Percentiles rank a stretch among this genome's conserved stretches.
Conservation (phyloP, 2,797 vertebrate genomes). For the Picus viridis region DNA sequence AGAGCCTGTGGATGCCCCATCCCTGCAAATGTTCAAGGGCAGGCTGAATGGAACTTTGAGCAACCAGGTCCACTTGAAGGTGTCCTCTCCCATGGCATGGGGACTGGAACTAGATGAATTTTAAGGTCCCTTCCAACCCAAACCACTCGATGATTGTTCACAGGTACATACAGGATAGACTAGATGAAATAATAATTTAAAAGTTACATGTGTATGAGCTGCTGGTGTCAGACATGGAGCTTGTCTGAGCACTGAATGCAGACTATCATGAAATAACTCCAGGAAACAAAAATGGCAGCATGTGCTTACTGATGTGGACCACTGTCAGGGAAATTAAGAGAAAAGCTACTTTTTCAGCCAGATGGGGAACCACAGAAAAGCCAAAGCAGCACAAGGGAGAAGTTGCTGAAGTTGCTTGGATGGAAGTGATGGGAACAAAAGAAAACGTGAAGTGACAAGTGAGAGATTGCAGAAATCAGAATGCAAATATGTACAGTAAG, state of each 20-base stretch:
- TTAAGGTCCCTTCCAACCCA: too few relatives aligned
- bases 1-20: background rate
- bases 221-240: background rate
- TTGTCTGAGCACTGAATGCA: accelerated
- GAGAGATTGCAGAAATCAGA: background rate
- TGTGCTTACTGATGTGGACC: background rate
- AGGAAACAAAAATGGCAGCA: background rate
- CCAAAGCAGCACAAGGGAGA: background rate
- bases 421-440: background rate
- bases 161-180: background rate
- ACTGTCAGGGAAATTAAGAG: background rate
- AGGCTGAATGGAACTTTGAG: background rate
- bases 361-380: background rate
- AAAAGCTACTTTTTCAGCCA: background rate
- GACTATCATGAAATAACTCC: background rate
- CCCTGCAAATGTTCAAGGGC: background rate
- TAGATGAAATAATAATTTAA: background rate
- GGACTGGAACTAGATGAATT: background rate
- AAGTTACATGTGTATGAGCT: accelerated
- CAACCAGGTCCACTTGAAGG: background rate
- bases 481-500: background rate
- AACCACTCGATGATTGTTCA: background rate
- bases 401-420: background rate
- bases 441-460: background rate
- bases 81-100: background rate